These are phyloP conservation scores for Melieria picta DNA, from an alignment of 2,888 invertebrate species.

Conservation along the genomic window DNA sequence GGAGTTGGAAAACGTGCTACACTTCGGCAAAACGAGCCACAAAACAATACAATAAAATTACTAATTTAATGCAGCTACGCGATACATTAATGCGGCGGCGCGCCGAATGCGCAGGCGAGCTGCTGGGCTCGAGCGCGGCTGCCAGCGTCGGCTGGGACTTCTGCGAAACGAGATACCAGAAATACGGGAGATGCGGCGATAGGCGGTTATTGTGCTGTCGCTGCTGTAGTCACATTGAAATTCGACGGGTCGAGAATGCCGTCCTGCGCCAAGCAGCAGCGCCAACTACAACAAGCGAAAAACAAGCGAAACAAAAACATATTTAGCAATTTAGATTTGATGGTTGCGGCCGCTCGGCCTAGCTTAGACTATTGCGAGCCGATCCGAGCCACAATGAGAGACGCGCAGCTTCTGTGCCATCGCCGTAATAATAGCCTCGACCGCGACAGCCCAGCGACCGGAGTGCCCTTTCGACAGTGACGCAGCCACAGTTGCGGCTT, in stretches of 20 bases:
- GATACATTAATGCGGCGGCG: slow-evolving; percentile 19
- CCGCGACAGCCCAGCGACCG: too few relatives aligned
- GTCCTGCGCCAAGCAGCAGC: neutral
- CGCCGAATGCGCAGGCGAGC: neutral
- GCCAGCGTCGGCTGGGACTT: slow-evolving; percentile 1
- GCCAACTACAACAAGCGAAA: slow-evolving; percentile 7
- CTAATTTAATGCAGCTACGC: slow-evolving; percentile 28
- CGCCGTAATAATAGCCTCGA: too few relatives aligned
- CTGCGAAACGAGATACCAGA: slow-evolving; percentile 21
- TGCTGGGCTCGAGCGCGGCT: neutral
- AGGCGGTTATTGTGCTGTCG: neutral
- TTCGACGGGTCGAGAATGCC: too few relatives aligned
- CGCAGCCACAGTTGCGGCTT: too few relatives aligned
- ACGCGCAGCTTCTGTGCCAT: too few relatives aligned
- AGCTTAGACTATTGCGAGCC: too few relatives aligned
- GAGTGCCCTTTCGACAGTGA: too few relatives aligned
- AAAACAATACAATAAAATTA: slow-evolving; percentile 29
- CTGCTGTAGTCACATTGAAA: too few relatives aligned
- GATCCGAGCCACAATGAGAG: too few relatives aligned
- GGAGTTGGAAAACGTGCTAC: slow-evolving; percentile 15
- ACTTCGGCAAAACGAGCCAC: slow-evolving; percentile 11
- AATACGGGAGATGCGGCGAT: neutral
- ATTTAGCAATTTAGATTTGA: slow-evolving; percentile 22
- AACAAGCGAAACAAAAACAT: slow-evolving; percentile 7
- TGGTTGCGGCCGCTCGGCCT: neutral